A percentile compares a stretch with the other conserved stretches of the same genome.
Evolutionary conservation across 2,888 invertebrate genomes (phyloP).

Genomic region (Eurytoma californica): DNA sequence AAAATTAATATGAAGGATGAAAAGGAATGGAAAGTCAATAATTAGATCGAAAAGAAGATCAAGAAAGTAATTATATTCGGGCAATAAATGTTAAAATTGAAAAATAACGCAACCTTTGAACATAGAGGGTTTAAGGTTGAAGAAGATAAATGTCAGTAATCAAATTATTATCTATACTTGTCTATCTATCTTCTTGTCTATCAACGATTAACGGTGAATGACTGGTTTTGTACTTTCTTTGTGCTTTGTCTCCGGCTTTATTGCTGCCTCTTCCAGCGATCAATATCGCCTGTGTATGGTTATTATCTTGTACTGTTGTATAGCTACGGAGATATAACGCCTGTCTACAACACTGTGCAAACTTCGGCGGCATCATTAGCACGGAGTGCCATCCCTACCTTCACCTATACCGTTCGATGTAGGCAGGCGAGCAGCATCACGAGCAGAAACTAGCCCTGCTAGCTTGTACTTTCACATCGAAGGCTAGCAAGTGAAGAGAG

Average conservation of each 20-base stretch:
- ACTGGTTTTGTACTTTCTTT: no score
- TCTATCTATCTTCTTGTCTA: no score
- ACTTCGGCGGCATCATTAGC: conserved; percentile 66
- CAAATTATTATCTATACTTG: no score
- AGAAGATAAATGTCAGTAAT: no score
- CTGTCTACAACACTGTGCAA: conserved; percentile 60
- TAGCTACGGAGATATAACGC: conserved; percentile 56
- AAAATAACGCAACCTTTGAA: no score
- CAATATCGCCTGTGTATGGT: conserved; percentile 53
- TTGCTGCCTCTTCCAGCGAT: conserved; percentile 50
- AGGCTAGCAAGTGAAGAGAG: conserved; percentile 11
- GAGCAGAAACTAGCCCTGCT: background rate
- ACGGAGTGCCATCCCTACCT: conserved; percentile 47
- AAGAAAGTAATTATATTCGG: background rate
- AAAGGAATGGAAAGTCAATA: background rate
- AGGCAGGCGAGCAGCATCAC: conserved; percentile 6
- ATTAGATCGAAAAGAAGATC: conserved; percentile 3
- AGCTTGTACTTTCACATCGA: background rate
- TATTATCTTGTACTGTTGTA: conserved; percentile 56
- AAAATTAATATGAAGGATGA: conserved; percentile 17
- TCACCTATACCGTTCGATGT: background rate
- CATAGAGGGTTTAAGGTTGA: no score
- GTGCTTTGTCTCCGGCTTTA: no score
- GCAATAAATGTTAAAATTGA: no score
- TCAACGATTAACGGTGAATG: no score